Conservation (phyloP, 64 coral and sea anemone species). For the Orbicella faveolata region DNA sequence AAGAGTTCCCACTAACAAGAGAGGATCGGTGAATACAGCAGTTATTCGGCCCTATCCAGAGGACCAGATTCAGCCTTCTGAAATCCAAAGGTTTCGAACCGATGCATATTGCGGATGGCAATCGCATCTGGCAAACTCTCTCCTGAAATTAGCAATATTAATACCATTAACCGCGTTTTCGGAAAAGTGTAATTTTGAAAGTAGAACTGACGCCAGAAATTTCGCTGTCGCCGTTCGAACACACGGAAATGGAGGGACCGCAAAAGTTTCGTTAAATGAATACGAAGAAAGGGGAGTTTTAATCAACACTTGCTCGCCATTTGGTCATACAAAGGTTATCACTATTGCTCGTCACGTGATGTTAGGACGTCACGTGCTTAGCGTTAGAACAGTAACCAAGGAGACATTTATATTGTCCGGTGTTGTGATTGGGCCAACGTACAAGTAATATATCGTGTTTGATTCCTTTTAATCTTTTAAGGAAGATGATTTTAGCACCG, state of each 20-base stretch:
- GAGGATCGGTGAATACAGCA: neutral
- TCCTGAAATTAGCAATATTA: neutral
- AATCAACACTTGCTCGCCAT: neutral
- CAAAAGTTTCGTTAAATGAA: too few relatives aligned
- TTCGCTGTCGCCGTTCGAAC: too few relatives aligned
- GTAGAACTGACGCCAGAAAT: too few relatives aligned
- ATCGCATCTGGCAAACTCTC: neutral
- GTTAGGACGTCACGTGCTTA: neutral
- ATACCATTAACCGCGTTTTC: neutral
- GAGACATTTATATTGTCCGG: slow-evolving; percentile 27
- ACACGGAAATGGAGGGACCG: too few relatives aligned
- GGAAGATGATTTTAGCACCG: too few relatives aligned
- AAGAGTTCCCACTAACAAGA: neutral
- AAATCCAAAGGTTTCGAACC: neutral
- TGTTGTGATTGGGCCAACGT: neutral
- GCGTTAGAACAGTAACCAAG: slow-evolving; percentile 4
- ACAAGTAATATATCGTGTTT: slow-evolving; percentile 7
- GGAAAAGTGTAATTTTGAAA: neutral
- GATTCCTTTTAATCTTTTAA: too few relatives aligned
- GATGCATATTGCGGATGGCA: slow-evolving; percentile 25
- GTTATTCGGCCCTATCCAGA: neutral
- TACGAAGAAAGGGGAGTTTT: neutral
- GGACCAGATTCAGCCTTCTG: neutral
- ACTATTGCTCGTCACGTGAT: neutral
- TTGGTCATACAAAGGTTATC: slow-evolving; percentile 7